Percentiles rank a stretch among this genome's conserved stretches.
These are phyloP conservation scores for Phallusia fumigata DNA, from an alignment of 23 tunicate species.

Conservation along the genomic window DNA sequence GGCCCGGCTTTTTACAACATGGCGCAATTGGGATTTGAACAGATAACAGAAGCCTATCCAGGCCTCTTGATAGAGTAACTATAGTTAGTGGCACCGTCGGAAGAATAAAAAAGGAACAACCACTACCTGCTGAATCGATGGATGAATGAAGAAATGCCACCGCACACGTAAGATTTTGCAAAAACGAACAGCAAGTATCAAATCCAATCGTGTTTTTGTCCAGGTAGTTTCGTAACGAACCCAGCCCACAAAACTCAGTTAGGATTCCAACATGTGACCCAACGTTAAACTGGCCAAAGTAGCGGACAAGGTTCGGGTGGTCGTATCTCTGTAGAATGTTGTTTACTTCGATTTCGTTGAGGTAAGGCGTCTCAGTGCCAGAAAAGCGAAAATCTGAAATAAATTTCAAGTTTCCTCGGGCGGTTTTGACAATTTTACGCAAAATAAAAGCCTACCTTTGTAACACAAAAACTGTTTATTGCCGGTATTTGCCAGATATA, in stretches of 20 bases:
- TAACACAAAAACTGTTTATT: not conserved
- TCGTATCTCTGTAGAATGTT: not conserved
- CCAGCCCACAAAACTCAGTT: slow-evolving; percentile 6
- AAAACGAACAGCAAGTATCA: slow-evolving; percentile 9
- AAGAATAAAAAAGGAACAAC: too few relatives aligned
- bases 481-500: not conserved
- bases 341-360: slow-evolving; percentile 12
- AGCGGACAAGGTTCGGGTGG: not conserved
- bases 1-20: too few relatives aligned
- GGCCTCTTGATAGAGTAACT: too few relatives aligned
- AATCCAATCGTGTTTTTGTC: slow-evolving; percentile 13
- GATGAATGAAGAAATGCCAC: slow-evolving; percentile 39
- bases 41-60: too few relatives aligned
- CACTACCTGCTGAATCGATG: slow-evolving; percentile 5
- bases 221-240: slow-evolving; percentile 42
- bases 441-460: not conserved
- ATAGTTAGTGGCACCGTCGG: too few relatives aligned
- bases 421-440: not conserved
- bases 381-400: not conserved
- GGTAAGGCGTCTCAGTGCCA: not conserved
- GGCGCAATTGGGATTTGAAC: too few relatives aligned
- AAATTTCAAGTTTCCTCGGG: not conserved
- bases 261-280: not conserved
- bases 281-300: not conserved
- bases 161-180: slow-evolving; percentile 29